These are phyloP conservation scores for Aethina tumida DNA, from an alignment of 1,140 invertebrate species.

Conservation along the genomic window DNA sequence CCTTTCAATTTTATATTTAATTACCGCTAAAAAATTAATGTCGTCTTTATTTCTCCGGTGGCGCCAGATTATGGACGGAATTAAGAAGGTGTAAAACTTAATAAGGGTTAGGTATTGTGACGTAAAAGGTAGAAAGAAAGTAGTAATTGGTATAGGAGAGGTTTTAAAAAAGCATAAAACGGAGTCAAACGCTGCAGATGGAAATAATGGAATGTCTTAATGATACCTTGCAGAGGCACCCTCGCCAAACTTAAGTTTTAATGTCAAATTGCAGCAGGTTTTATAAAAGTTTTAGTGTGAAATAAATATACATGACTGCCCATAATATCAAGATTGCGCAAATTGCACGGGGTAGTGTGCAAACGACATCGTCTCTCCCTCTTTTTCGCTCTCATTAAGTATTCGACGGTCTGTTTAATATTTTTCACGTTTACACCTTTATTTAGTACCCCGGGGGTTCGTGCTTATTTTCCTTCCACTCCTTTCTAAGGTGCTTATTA, in stretches of 20 bases:
- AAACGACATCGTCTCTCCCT: conserved; percentile 25
- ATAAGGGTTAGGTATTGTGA: conserved; percentile 17
- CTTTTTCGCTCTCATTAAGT: conserved; percentile 16
- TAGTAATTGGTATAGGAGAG: conserved; percentile 9
- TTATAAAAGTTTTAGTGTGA: conserved; percentile 27
- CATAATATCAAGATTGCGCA: conserved; percentile 30
- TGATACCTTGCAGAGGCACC: conserved; percentile 23
- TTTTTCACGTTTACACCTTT: conserved; percentile 32
- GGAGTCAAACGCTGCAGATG: conserved; percentile 31
- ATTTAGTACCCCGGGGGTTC: conserved; percentile 25
- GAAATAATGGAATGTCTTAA: conserved; percentile 34
- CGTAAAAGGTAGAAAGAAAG: conserved; percentile 12
- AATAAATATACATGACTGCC: conserved; percentile 31
- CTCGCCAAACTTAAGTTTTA: conserved; percentile 22
- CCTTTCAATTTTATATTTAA: conserved; percentile 9
- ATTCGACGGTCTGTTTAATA: conserved; percentile 19
- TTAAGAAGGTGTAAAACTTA: conserved; percentile 31
- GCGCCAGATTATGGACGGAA: conserved; percentile 22
- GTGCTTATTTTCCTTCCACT: conserved; percentile 24
- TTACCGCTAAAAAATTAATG: conserved; percentile 10
- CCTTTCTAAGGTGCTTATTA: conserved; percentile 32
- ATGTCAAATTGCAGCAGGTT: conserved; percentile 26
- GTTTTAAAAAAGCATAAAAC: conserved; percentile 25
- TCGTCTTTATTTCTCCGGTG: conserved; percentile 12
- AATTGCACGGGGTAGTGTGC: conserved; percentile 27